Percentiles rank a stretch among this genome's conserved stretches.
These are phyloP conservation scores for Platanista minor DNA, from an alignment of 2,113 vertebrate genomes.

Conservation along the genomic window DNA sequence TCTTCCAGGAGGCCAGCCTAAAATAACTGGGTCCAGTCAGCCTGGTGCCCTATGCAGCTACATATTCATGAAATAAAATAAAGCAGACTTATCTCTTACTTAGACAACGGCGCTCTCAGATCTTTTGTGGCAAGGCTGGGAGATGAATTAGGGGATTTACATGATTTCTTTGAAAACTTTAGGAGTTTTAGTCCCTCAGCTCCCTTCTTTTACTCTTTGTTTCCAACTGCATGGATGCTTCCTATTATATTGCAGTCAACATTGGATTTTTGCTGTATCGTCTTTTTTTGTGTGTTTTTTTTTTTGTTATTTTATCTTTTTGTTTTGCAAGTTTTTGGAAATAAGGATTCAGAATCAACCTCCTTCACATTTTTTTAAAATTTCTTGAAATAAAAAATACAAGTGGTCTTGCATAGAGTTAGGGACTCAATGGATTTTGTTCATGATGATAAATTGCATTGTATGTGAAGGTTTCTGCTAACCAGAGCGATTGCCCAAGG, in stretches of 20 bases:
- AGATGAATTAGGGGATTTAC: conserved; percentile 32
- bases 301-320: conserved; percentile 19
- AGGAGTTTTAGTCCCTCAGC: not conserved
- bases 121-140: not conserved
- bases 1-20: conserved; percentile 32
- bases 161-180: conserved; percentile 8
- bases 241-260: not conserved
- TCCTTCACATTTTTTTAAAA: not conserved
- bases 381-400: not conserved
- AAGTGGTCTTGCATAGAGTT: not conserved
- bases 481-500: not conserved
- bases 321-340: conserved; percentile 9
- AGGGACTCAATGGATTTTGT: not conserved
- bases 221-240: not conserved
- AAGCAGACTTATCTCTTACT: conserved; percentile 7
- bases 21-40: conserved; percentile 44
- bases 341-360: not conserved
- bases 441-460: not conserved
- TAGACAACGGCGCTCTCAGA: conserved; percentile 30
- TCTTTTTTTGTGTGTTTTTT: not conserved
- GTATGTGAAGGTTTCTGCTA: not conserved
- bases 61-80: conserved; percentile 59
- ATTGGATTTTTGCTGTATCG: not conserved
- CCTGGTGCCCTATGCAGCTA: not conserved
- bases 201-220: not conserved